Evolutionary conservation across 2,797 vertebrate genomes (phyloP).

Genomic region (Oreortyx pictus): DNA sequence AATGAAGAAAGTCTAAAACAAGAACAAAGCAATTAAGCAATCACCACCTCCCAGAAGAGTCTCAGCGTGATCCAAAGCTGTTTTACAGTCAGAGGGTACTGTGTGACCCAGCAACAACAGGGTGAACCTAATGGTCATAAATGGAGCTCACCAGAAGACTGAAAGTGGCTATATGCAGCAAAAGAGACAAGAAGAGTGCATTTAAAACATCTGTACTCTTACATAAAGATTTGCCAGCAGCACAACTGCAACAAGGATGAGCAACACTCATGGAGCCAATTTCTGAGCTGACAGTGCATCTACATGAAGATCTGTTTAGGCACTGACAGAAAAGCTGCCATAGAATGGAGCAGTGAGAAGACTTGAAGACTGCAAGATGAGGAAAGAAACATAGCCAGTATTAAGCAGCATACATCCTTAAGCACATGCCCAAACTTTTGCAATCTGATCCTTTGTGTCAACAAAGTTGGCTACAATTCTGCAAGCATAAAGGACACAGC

Average conservation of each 20-base stretch:
- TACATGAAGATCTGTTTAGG: background rate
- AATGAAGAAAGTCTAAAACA: background rate
- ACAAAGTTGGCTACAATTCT: background rate
- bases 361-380: background rate
- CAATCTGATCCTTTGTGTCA: background rate
- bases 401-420: background rate
- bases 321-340: conserved; percentile 12
- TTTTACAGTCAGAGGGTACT: background rate
- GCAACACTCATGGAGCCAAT: background rate
- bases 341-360: background rate
- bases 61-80: rapidly evolving
- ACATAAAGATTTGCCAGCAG: background rate
- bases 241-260: background rate
- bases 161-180: rapidly evolving
- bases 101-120: background rate
- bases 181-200: background rate
- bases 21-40: background rate
- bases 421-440: background rate
- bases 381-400: background rate
- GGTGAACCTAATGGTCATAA: background rate
- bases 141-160: background rate
- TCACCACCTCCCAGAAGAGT: background rate
- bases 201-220: background rate
- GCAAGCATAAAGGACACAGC: background rate
- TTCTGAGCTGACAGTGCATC: background rate